Conservation (phyloP, 2,888 invertebrate species). For the Sesamia inferens region DNA sequence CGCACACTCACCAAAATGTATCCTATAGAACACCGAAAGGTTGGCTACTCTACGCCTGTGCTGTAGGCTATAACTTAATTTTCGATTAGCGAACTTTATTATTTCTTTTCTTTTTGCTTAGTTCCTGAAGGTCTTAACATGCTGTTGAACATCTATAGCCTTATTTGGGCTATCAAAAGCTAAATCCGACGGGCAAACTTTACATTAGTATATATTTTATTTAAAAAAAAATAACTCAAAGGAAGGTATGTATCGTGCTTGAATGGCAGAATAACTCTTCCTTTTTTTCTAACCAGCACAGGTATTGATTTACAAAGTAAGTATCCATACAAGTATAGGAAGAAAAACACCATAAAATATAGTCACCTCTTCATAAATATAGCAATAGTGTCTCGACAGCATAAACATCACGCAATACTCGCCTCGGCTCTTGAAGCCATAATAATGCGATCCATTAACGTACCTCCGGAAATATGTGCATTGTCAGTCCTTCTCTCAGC, state of each 20-base stretch:
- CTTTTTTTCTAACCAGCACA: background rate
- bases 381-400: conserved; percentile 30
- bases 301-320: background rate
- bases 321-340: conserved; percentile 3
- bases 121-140: background rate
- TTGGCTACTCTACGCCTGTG: no score
- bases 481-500: conserved; percentile 65
- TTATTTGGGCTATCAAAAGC: background rate
- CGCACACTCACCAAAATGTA: no score
- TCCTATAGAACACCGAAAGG: no score
- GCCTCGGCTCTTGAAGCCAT: conserved; percentile 61
- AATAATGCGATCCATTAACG: conserved; percentile 80
- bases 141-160: background rate
- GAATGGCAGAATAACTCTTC: background rate
- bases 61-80: no score
- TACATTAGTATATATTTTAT: background rate
- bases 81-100: background rate
- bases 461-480: conserved; percentile 73
- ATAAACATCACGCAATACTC: conserved; percentile 44
- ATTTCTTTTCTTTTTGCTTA: background rate
- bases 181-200: background rate
- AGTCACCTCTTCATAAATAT: conserved; percentile 35
- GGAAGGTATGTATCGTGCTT: background rate
- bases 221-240: background rate
- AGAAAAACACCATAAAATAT: conserved; percentile 41